These are phyloP conservation scores for Ophioninae sp. DNA, from an alignment of 2,888 invertebrate genomes.

Conservation along the genomic window DNA sequence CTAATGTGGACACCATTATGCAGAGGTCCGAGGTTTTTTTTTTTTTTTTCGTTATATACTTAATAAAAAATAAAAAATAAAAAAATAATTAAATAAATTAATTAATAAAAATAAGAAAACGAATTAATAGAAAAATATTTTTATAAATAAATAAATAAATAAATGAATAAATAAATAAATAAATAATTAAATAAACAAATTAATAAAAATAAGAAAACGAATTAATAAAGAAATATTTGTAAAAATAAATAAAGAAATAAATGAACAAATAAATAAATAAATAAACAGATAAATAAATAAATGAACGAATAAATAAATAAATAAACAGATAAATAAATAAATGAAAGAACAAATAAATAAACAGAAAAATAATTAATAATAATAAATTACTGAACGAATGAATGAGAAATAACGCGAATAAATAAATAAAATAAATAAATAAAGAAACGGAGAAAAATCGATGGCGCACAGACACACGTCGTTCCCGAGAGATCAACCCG, in stretches of 20 bases:
- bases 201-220: no score
- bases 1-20: constrained; percentile 3
- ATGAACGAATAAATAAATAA: no score
- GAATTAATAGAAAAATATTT: no score
- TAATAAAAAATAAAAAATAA: no score
- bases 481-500: constrained; percentile 18
- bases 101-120: no score
- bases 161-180: no score
- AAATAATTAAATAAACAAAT: background rate
- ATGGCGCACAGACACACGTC: background rate
- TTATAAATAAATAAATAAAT: no score
- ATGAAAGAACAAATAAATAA: no score
- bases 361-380: no score
- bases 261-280: background rate
- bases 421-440: background rate
- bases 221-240: no score
- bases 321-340: no score
- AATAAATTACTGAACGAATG: background rate
- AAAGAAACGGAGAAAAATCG: constrained; percentile 20
- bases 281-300: background rate
- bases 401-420: background rate
- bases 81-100: no score
- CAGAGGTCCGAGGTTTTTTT: background rate
- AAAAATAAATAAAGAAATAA: background rate
- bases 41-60: constrained; percentile 4